These are phyloP conservation scores for Oscheius sp. DNA, from an alignment of 2,888 invertebrate genomes.

Conservation along the genomic window DNA sequence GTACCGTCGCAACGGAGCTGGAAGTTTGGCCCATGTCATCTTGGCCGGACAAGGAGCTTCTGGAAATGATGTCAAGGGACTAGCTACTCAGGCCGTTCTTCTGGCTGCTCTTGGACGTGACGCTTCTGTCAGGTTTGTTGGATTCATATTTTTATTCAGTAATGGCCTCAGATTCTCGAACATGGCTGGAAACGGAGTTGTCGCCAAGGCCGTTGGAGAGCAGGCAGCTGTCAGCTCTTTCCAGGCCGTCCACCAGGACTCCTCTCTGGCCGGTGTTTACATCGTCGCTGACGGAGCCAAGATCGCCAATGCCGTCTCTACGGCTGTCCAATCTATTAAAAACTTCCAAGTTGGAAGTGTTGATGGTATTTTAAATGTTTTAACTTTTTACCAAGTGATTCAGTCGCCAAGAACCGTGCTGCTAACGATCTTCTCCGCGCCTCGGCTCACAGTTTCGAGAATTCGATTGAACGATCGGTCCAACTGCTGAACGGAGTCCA, in stretches of 20 bases:
- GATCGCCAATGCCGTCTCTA: constrained; percentile 45
- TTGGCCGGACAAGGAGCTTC: constrained; percentile 55
- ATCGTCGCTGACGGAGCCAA: constrained; percentile 57
- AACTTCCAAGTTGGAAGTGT: constrained; percentile 51
- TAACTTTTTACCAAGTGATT: constrained; percentile 15
- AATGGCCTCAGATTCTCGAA: constrained; percentile 40
- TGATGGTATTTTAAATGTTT: constrained; percentile 40
- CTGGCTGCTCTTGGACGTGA: constrained; percentile 50
- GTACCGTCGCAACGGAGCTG: constrained; percentile 41
- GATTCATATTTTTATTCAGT: background rate
- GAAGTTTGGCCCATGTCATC: constrained; percentile 50
- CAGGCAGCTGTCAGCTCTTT: constrained; percentile 46
- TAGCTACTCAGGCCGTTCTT: constrained; percentile 55
- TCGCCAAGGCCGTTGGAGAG: constrained; percentile 42
- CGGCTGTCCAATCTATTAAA: constrained; percentile 59
- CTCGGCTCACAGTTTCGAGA: constrained; percentile 43
- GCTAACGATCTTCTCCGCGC: constrained; percentile 48
- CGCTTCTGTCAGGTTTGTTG: constrained; percentile 42
- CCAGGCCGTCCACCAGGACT: constrained; percentile 51
- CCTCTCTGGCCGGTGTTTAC: constrained; percentile 68
- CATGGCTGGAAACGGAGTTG: constrained; percentile 36
- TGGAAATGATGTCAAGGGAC: constrained; percentile 46
- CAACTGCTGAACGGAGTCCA: constrained; percentile 44
- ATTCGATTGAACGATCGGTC: constrained; percentile 45
- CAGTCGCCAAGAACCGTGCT: constrained; percentile 49